Conservation (phyloP, 2,797 vertebrate genomes). For the Acipenser oxyrinchus region DNA sequence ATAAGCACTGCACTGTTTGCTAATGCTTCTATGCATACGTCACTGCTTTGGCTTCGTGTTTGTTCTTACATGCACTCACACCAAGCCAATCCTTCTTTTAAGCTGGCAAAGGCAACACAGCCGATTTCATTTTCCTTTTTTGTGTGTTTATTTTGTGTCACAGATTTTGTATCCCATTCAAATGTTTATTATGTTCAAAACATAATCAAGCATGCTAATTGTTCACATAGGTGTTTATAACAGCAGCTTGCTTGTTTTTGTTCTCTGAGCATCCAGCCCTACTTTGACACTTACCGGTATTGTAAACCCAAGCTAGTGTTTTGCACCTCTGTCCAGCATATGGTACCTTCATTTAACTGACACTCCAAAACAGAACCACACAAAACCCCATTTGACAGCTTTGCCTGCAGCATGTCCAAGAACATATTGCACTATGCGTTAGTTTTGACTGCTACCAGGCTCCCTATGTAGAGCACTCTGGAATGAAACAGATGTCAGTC, state of each 20-base stretch:
- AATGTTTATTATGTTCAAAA: neutral
- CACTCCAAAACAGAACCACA: neutral
- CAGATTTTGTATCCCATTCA: no score
- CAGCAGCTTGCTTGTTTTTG: neutral
- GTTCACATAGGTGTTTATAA: neutral
- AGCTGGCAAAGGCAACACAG: no score
- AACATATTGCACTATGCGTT: constrained; percentile 6
- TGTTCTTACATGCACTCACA: no score
- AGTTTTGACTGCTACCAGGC: constrained; percentile 1
- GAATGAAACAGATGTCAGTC: neutral
- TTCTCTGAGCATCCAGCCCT: neutral
- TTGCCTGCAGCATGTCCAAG: constrained; percentile 9
- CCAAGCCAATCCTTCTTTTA: no score
- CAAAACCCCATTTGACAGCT: constrained; percentile 9
- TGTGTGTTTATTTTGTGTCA: no score
- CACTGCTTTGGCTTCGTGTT: no score
- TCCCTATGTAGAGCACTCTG: neutral
- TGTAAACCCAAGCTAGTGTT: neutral
- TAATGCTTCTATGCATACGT: no score
- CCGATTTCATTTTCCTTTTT: constrained; percentile 18
- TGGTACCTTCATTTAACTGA: constrained; percentile 5
- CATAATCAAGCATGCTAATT: neutral
- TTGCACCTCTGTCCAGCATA: neutral
- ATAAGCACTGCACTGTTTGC: no score
- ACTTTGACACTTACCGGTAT: neutral